phyloP scores from a whole-genome alignment of 2,888 invertebrate genomes.

The Apoderus coryli region DNA sequence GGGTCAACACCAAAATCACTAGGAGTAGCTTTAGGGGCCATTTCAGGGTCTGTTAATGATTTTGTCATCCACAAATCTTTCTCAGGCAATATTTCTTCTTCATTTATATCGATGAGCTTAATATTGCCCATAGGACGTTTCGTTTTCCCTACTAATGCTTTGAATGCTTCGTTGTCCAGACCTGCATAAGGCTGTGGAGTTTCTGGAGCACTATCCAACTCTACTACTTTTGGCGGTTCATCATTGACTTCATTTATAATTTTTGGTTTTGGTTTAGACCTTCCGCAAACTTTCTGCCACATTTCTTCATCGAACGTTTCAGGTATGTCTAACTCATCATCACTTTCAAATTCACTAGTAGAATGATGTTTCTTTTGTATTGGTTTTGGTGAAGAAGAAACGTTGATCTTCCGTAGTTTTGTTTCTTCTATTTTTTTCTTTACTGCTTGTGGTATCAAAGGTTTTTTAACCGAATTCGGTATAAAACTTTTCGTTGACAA shows the following conservation, averaged over 20 bases:
- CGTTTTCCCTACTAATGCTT: constrained; percentile 52
- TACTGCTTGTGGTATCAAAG: constrained; percentile 16
- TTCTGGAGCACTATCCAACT: constrained; percentile 34
- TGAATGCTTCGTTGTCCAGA: constrained; percentile 41
- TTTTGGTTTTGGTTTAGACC: constrained; percentile 33
- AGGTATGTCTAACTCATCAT: constrained; percentile 28
- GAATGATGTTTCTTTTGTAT: constrained; percentile 8
- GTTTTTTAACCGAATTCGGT: constrained; percentile 14
- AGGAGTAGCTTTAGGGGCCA: constrained; percentile 32
- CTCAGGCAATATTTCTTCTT: constrained; percentile 58
- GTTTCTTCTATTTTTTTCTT: constrained; percentile 16
- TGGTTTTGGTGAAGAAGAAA: too few relatives aligned
- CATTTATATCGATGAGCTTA: constrained; percentile 69
- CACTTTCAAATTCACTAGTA: constrained; percentile 22
- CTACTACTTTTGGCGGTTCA: constrained; percentile 30
- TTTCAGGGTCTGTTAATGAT: constrained; percentile 57
- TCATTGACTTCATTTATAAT: constrained; percentile 33
- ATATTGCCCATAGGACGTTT: constrained; percentile 49
- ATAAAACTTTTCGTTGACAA: constrained; percentile 22
- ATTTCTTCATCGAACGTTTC: constrained; percentile 32
- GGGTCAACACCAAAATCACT: constrained; percentile 37
- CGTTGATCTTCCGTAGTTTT: constrained; percentile 11
- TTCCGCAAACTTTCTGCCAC: constrained; percentile 36
- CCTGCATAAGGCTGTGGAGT: constrained; percentile 33
- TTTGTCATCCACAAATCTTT: constrained; percentile 72